A percentile compares a stretch with the other conserved stretches of the same genome.
Conservation (phyloP, 2,888 invertebrate species). For the Archaeoteleia sp. region DNA sequence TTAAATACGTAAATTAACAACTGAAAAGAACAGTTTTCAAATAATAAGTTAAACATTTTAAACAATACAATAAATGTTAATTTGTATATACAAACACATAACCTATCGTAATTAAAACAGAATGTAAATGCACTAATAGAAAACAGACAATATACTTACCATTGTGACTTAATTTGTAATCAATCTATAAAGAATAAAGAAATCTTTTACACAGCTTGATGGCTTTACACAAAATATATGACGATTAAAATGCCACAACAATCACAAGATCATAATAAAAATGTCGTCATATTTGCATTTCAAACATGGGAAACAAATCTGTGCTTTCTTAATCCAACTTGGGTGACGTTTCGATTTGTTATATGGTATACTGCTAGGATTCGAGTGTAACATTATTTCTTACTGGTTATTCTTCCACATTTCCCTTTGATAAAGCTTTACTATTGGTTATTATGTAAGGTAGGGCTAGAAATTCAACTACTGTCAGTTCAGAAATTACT, state of each 20-base stretch:
- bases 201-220: neutral
- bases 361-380: too few species aligned
- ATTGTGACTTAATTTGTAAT: neutral
- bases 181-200: conserved; percentile 6
- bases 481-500: too few species aligned
- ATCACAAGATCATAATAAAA: conserved; percentile 31
- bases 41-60: too few species aligned
- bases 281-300: conserved; percentile 36
- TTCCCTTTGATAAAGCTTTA: too few species aligned
- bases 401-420: too few species aligned
- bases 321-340: too few species aligned
- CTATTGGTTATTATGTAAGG: too few species aligned
- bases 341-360: too few species aligned
- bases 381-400: too few species aligned
- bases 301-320: conserved; percentile 6
- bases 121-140: neutral
- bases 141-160: neutral
- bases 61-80: neutral
- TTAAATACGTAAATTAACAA: too few species aligned
- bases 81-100: neutral
- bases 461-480: too few species aligned
- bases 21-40: too few species aligned
- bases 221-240: conserved; percentile 28
- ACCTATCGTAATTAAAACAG: neutral
- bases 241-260: conserved; percentile 11